phyloP scores from a whole-genome alignment of 2,888 invertebrate species.

The Creontiades dilutus region DNA sequence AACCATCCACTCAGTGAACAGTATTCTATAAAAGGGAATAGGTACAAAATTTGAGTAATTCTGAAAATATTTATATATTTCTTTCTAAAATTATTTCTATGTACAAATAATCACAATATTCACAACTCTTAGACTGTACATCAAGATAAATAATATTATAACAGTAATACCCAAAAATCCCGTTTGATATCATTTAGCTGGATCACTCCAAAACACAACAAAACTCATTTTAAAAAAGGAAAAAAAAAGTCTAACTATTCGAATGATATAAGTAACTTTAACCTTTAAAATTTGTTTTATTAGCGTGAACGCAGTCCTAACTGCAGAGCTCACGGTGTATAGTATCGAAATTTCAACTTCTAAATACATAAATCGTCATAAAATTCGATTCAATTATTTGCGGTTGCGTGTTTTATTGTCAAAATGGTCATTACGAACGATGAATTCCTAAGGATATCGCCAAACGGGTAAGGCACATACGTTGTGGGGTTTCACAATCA shows the following conservation, averaged over 20 bases:
- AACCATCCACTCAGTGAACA: too few relatives aligned
- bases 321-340: background rate
- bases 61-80: slow-evolving; percentile 58
- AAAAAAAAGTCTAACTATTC: slow-evolving; percentile 4
- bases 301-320: background rate
- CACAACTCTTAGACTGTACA: slow-evolving; percentile 68
- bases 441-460: background rate
- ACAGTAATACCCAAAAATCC: slow-evolving; percentile 69
- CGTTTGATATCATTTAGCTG: slow-evolving; percentile 66
- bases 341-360: background rate
- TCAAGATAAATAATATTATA: slow-evolving; percentile 66
- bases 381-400: background rate
- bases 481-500: background rate
- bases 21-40: too few relatives aligned
- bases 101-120: slow-evolving; percentile 69
- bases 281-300: background rate
- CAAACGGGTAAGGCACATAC: background rate
- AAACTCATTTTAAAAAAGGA: background rate
- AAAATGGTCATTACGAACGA: background rate
- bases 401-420: background rate
- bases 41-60: background rate
- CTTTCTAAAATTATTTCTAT: slow-evolving; percentile 41
- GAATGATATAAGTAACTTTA: slow-evolving; percentile 28
- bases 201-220: slow-evolving; percentile 59
- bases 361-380: background rate